Evolutionary conservation across 2,113 vertebrate genomes (phyloP).

Genomic region (Eira barbara): DNA sequence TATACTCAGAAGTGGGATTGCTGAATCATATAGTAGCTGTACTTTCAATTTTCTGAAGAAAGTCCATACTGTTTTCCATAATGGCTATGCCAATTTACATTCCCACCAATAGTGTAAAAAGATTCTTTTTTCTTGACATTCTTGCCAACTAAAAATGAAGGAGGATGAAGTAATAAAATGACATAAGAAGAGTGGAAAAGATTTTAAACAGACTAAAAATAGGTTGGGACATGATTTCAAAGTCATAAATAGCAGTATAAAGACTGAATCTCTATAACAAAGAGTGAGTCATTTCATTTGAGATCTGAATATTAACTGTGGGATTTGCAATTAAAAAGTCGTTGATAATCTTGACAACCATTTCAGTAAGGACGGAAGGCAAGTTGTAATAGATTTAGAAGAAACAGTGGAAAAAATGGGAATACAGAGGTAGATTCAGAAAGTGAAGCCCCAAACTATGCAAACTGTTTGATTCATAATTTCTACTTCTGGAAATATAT

Average conservation of each 20-base stretch:
- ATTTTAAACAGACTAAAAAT: background rate
- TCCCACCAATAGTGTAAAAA: background rate
- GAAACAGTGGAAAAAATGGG: background rate
- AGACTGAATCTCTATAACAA: background rate
- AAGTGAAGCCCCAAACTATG: background rate
- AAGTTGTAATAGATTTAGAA: background rate
- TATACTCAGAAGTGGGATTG: background rate
- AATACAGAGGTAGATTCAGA: background rate
- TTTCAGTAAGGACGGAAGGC: background rate
- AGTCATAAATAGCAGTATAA: background rate
- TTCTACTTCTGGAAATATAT: background rate
- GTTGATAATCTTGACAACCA: background rate
- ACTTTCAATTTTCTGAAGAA: background rate
- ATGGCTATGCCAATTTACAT: background rate
- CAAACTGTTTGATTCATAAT: background rate
- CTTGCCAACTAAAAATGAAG: background rate
- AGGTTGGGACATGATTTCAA: background rate
- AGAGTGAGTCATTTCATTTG: background rate
- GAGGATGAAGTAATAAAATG: background rate
- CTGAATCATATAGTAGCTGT: background rate
- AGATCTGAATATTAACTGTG: background rate
- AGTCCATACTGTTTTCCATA: background rate
- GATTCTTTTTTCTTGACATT: background rate
- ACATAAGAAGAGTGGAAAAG: background rate
- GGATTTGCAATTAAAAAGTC: background rate